Evolutionary conservation across 53 echinoderm and acorn worm species (phyloP).

Genomic region (Stichopus horrens): DNA sequence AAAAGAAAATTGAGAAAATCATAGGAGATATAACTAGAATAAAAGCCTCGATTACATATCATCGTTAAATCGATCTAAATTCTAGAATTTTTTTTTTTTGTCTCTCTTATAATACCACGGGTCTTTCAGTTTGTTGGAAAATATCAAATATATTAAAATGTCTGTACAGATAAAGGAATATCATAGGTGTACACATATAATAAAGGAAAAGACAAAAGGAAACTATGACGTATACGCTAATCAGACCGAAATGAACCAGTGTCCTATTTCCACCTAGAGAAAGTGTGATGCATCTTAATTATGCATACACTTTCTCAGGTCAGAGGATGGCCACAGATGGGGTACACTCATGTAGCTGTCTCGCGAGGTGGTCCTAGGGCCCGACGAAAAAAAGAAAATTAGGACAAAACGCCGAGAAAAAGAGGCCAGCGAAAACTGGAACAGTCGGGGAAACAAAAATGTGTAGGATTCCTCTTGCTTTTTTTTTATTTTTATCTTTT

Average conservation of each 20-base stretch:
- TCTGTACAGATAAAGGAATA: no score
- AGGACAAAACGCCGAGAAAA: constrained; percentile 14
- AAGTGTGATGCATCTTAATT: not conserved
- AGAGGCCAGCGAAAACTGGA: constrained; percentile 19
- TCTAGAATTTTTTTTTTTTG: no score
- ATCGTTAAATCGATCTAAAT: no score
- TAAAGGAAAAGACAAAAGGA: no score
- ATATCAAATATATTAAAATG: no score
- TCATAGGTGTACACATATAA: no score
- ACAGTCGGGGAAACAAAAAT: not conserved
- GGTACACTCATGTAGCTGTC: constrained; percentile 1
- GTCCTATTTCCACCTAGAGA: not conserved
- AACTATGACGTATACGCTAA: not conserved
- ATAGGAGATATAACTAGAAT: no score
- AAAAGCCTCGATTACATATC: no score
- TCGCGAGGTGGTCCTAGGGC: constrained; percentile 38
- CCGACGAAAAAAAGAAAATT: not conserved
- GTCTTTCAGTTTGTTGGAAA: no score
- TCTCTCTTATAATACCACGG: no score
- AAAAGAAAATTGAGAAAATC: no score
- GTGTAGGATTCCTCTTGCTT: not conserved
- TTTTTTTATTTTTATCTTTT: not conserved
- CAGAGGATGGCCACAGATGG: constrained; percentile 29
- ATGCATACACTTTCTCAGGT: constrained; percentile 25
- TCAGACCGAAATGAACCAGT: not conserved